Base-by-base conservation (phyloP, 2,113 vertebrate species). In the Catagonus wagneri region DNA sequence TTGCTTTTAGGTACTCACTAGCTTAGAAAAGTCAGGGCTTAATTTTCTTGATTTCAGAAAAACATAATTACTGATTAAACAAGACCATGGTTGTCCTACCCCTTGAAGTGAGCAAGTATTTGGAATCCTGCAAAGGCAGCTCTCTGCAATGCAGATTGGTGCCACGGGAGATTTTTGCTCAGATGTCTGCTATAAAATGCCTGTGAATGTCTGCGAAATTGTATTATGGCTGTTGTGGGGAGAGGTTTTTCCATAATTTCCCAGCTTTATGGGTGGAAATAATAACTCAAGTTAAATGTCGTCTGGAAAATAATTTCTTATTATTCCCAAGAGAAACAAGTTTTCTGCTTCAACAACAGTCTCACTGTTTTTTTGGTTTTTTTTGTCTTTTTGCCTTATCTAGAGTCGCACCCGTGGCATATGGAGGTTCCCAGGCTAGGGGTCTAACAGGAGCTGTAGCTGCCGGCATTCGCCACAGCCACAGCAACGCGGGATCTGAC, bases 1-100 rank as follows among this genome's bases (percentile, higher is more conserved):
- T 66, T 65, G 19, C 39, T 75, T 95, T 92, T 61, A 69, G 25
- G 39, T 84, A 54, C 19, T 92, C 23, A 52, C 13, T 74, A 13
- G 14, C 29, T 81, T 80, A 87, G 72, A 84, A 84, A 95, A 84
- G 15, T 69, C n/a, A 88, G 56, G 29, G 44, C 58, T 92, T 88
- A 90, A 36, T 94, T 88, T 76, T 88, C 60, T 93, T 84, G 23
- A 89, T 90, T 95, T 80, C 39, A 75, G 63, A 88, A 83, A 89
- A 95, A 84, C 16, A 7, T 34, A 83, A 87, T 61, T 85, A 80
- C 16, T 86, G 14, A 86, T 87, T 34, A 66, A 86, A 85, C 2
- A 75, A 87, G 60, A 60, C 20, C 12, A 9, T 17, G 12, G 27
- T 60, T 71, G 12, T 84, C 29, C 16, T 78, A 34, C 39, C 14